A percentile compares a stretch with the other conserved stretches of the same genome.
Evolutionary conservation across 1,140 invertebrate genomes (phyloP).

Genomic region (Pogonus chalceus): DNA sequence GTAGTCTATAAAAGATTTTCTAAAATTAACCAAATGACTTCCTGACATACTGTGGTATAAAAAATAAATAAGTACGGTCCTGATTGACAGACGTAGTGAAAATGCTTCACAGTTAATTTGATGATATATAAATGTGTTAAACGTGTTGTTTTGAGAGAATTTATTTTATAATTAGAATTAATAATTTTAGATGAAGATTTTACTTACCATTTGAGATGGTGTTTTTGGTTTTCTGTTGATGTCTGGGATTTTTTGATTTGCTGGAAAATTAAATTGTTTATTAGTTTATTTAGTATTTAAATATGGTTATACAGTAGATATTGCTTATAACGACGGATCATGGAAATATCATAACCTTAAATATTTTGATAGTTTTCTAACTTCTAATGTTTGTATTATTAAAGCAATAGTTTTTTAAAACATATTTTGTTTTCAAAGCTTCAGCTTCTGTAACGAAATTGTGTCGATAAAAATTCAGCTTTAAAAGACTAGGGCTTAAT

Average conservation of each 20-base stretch:
- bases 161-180: not conserved
- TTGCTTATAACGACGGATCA: too few species aligned
- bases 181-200: not conserved
- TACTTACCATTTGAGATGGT: slow-evolving; percentile 84
- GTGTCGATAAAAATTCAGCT: too few species aligned
- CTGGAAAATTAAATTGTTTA: slow-evolving; percentile 49
- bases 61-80: slow-evolving; percentile 2
- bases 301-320: too few species aligned
- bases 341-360: too few species aligned
- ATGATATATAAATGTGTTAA: not conserved
- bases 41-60: not conserved
- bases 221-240: slow-evolving; percentile 80
- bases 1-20: not conserved
- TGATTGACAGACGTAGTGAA: not conserved
- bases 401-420: too few species aligned
- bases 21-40: slow-evolving; percentile 2
- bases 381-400: too few species aligned
- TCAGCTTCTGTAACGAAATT: too few species aligned
- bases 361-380: too few species aligned
- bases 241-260: slow-evolving; percentile 79
- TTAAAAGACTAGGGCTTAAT: too few species aligned
- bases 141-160: not conserved
- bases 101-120: not conserved
- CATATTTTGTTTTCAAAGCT: too few species aligned
- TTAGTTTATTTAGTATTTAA: too few species aligned